Base-by-base conservation (phyloP, 53 echinoderm and acorn worm genomes). In the Astropecten irregularis region DNA sequence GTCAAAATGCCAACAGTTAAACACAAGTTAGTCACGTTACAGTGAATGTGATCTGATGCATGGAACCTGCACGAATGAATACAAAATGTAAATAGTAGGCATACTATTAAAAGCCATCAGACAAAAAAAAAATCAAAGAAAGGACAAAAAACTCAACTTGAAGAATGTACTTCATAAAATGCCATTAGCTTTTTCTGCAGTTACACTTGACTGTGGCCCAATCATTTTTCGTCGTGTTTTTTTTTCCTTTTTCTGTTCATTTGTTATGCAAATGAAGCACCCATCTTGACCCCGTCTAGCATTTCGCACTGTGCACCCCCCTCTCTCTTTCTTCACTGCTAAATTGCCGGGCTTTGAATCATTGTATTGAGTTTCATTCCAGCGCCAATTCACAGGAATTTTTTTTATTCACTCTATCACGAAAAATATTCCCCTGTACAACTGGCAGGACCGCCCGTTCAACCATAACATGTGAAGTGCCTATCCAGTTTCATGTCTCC, bases 401-500 rank as follows among this genome's bases (percentile, higher is more conserved):
- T 60, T 30, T 15, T 26, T 58, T 28, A 38, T 13, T 38, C n/a
- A 20, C 21, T 38, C 53, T 47, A 33, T 15, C 26, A 8, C 5
- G 40, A 23, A 1, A 61, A 33, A 61, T 37, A 44, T 61, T 79
- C 30, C n/a, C 9, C 60, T 79, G 61, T 79, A 61, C 79, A 79
- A 47, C 56, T 56, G 61, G 60, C 62, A 62, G 28, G 22, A 46
- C 44, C 70, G 10, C 29, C 46, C 79, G 39, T 48, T 79, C 61
- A 79, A 79, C 79, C 49, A 62, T 39, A 33, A 44, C 79, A 16
- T n/a, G 48, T 32, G 63, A 32, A 79, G 79, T 25, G 37, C 62
- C 79, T 79, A 79, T 79, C 79, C 16, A 38, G 44, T 79, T 79
- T 79, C 79, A 33, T 42, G 11, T 11, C 42, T 42, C 42, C 42